A percentile compares a stretch with the other conserved stretches of the same genome.
Evolutionary conservation across 53 echinoderm and acorn worm species (phyloP).

Genomic region (Holothuria scabra): DNA sequence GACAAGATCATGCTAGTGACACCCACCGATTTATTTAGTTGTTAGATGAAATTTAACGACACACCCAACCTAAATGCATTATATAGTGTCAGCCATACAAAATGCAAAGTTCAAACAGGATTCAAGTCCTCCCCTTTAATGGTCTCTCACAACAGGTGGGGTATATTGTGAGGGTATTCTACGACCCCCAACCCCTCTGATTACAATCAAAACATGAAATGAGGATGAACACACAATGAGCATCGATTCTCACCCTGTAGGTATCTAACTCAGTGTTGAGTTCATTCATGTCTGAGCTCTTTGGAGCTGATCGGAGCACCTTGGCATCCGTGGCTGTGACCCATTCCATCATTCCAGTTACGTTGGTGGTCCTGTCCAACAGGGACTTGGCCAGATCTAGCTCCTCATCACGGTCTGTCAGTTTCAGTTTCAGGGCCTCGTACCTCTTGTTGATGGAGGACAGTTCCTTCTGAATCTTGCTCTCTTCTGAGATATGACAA

Average conservation of each 20-base stretch:
- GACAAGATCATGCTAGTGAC: too few relatives aligned
- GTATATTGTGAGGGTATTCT: too few relatives aligned
- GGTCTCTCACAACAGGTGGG: too few relatives aligned
- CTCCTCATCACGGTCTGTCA: constrained; percentile 91
- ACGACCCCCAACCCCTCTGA: too few relatives aligned
- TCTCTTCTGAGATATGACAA: constrained; percentile 65
- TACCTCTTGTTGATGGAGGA: constrained; percentile 86
- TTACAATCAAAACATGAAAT: too few relatives aligned
- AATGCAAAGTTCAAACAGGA: too few relatives aligned
- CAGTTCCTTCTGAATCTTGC: constrained; percentile 79
- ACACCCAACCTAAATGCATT: too few relatives aligned
- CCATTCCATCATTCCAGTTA: constrained; percentile 92
- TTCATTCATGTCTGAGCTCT: constrained; percentile 76
- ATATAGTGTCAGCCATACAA: too few relatives aligned
- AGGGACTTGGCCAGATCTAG: constrained; percentile 81
- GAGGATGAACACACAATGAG: too few relatives aligned
- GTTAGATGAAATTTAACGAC: too few relatives aligned
- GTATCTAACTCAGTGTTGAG: constrained; percentile 80
- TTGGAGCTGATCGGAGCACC: constrained; percentile 82
- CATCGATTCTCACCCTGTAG: constrained; percentile 73
- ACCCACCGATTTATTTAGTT: too few relatives aligned
- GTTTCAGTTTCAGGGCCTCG: constrained; percentile 75
- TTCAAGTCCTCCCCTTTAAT: too few relatives aligned
- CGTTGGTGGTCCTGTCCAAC: constrained; percentile 84
- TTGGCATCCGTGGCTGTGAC: constrained; percentile 86